A percentile compares a stretch with the other conserved stretches of the same genome.
Conservation (phyloP, 2,888 invertebrate species). For the Furcula furcula region DNA sequence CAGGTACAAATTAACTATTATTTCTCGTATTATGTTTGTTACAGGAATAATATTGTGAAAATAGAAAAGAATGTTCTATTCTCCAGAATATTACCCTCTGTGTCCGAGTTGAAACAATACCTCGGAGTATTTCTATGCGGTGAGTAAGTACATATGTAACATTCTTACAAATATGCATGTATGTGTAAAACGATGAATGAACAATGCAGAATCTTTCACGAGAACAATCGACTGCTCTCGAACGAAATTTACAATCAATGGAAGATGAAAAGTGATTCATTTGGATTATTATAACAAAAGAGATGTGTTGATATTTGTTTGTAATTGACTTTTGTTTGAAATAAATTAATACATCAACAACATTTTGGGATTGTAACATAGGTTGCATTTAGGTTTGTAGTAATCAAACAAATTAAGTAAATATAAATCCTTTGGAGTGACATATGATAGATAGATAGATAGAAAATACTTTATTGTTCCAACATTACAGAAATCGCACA, state of each 20-base stretch:
- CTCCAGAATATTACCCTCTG: constrained; percentile 36
- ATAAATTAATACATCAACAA: too few relatives aligned
- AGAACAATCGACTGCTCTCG: constrained; percentile 5
- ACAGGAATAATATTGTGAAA: constrained; percentile 9
- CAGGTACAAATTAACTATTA: too few relatives aligned
- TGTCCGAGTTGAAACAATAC: constrained; percentile 60
- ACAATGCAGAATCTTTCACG: constrained; percentile 10
- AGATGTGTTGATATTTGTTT: neutral
- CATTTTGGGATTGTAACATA: too few relatives aligned
- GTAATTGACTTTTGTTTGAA: too few relatives aligned
- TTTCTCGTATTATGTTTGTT: too few relatives aligned
- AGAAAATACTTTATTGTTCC: too few relatives aligned
- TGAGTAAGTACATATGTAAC: constrained; percentile 34
- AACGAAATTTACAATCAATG: constrained; percentile 3
- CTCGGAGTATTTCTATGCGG: constrained; percentile 57
- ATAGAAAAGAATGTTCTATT: constrained; percentile 32
- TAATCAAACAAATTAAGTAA: too few relatives aligned
- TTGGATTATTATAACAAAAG: neutral
- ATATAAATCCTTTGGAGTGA: too few relatives aligned
- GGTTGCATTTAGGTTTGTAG: too few relatives aligned
- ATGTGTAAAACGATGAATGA: constrained; percentile 4
- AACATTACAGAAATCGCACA: too few relatives aligned
- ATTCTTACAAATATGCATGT: constrained; percentile 6
- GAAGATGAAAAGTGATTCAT: neutral
- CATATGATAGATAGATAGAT: too few relatives aligned